Evolutionary conservation across 2,113 vertebrate genomes (phyloP).

Genomic region (Ramphastos sulfuratus): DNA sequence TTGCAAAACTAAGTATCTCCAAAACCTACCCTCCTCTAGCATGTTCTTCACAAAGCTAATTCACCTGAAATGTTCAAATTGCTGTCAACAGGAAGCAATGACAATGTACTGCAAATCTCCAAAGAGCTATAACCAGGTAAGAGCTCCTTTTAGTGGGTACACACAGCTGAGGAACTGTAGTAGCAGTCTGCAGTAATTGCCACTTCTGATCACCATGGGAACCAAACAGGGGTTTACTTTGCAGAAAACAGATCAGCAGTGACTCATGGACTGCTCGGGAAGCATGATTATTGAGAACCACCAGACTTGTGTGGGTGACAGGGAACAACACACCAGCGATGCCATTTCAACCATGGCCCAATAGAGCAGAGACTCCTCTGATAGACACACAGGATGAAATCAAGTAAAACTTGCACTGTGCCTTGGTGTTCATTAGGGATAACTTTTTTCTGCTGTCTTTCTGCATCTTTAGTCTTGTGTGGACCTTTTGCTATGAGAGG

Average conservation of each 20-base stretch:
- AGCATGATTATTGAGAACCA: slow-evolving; percentile 39
- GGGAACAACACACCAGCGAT: background rate
- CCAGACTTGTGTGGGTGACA: slow-evolving; percentile 53
- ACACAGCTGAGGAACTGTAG: background rate
- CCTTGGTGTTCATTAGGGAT: background rate
- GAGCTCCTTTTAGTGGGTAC: slow-evolving; percentile 13
- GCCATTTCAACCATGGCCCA: background rate
- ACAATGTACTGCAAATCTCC: background rate
- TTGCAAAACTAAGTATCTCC: background rate
- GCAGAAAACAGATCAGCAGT: slow-evolving; percentile 56
- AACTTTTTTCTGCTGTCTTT: background rate
- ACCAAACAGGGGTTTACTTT: slow-evolving; percentile 45
- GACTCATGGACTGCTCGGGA: slow-evolving; percentile 24
- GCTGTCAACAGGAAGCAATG: background rate
- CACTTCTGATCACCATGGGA: slow-evolving; percentile 59
- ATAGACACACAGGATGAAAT: background rate
- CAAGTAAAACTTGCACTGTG: background rate
- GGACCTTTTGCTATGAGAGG: background rate
- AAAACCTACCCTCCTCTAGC: background rate
- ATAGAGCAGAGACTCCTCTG: background rate
- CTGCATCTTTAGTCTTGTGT: background rate
- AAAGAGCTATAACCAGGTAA: background rate
- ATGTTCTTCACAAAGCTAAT: background rate
- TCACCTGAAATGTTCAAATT: slow-evolving; percentile 19
- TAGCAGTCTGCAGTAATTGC: slow-evolving; percentile 48